These are phyloP conservation scores for Limnodromus scolopaceus DNA, from an alignment of 2,797 vertebrate species.

Conservation along the genomic window DNA sequence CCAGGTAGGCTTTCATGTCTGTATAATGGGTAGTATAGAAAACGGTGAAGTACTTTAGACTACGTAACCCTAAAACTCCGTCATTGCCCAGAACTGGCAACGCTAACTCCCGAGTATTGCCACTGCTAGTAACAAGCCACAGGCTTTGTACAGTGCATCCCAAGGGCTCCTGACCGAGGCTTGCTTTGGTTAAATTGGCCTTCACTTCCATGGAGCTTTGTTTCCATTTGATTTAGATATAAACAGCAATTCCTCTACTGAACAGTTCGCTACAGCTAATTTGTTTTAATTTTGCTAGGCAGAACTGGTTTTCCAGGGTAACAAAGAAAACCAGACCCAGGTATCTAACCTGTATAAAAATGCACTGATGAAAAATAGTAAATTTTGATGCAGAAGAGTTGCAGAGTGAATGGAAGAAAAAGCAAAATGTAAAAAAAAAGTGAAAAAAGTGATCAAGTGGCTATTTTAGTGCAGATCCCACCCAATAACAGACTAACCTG, in stretches of 20 bases:
- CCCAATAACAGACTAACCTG: accelerated
- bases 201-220: not conserved
- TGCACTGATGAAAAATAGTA: not conserved
- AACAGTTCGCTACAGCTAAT: not conserved
- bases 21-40: not conserved
- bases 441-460: not conserved
- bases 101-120: accelerated
- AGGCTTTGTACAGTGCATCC: not conserved
- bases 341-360: not conserved
- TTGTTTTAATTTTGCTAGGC: not conserved
- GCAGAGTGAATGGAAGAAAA: not conserved
- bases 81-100: not conserved
- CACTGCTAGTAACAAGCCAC: not conserved
- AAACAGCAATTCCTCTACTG: not conserved
- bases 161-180: not conserved
- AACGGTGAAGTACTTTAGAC: accelerated
- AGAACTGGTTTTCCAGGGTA: not conserved
- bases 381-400: not conserved
- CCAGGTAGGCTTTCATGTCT: not conserved
- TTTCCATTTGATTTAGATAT: not conserved
- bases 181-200: not conserved
- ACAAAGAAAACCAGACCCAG: not conserved
- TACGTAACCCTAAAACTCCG: not conserved
- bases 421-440: too few relatives aligned
- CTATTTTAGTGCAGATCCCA: not conserved